phyloP scores from a whole-genome alignment of 2,888 invertebrate genomes.

The Ceramica pisi region DNA sequence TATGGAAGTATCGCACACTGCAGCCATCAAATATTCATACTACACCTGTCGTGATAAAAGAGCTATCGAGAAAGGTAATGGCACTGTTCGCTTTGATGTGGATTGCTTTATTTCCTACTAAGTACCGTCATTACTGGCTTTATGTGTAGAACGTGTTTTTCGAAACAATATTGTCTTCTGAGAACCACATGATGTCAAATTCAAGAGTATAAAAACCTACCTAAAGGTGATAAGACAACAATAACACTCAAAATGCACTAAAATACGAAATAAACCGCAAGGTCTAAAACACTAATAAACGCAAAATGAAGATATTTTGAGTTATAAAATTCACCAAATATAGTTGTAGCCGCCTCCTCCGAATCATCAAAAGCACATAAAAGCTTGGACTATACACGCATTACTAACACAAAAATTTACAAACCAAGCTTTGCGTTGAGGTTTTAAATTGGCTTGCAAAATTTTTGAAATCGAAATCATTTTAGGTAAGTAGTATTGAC shows the following conservation, averaged over 20 bases:
- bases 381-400: conserved; percentile 36
- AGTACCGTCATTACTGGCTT: conserved; percentile 2
- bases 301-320: conserved; percentile 44
- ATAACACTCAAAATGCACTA: conserved; percentile 16
- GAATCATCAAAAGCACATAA: conserved; percentile 49
- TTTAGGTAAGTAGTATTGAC: background rate
- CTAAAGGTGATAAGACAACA: background rate
- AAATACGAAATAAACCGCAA: conserved; percentile 17
- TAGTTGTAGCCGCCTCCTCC: conserved; percentile 24
- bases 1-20: conserved; percentile 54
- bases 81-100: conserved; percentile 44
- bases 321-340: conserved; percentile 46
- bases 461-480: background rate
- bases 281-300: conserved; percentile 24
- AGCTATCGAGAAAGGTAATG: conserved; percentile 41
- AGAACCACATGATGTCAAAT: background rate
- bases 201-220: background rate
- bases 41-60: conserved; percentile 50
- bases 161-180: background rate
- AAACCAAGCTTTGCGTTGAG: conserved; percentile 33
- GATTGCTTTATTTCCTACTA: conserved; percentile 46
- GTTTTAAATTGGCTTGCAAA: background rate
- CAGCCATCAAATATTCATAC: conserved; percentile 58
- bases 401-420: conserved; percentile 34
- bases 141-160: background rate